Percentiles rank a stretch among this genome's conserved stretches.
phyloP scores from a whole-genome alignment of 2,113 vertebrate genomes.

The Deroptyus accipitrinus region DNA sequence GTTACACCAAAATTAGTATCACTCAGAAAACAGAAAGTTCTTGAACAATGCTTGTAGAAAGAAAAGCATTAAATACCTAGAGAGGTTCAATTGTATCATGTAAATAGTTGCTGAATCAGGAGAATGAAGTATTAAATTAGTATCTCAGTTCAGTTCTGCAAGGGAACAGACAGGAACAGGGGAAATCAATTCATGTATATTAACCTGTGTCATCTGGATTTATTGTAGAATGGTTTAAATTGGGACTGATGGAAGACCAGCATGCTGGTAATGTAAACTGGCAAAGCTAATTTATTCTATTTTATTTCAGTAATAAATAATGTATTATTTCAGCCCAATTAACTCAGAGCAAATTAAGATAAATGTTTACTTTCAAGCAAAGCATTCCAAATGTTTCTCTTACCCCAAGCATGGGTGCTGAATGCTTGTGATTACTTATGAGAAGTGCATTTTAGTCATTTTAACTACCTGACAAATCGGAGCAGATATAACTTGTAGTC shows the following conservation, averaged over 20 bases:
- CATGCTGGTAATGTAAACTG: slow-evolving; percentile 12
- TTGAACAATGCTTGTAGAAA: slow-evolving; percentile 1
- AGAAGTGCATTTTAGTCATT: slow-evolving; percentile 20
- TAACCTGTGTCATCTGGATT: slow-evolving; percentile 45
- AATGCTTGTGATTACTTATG: slow-evolving; percentile 21
- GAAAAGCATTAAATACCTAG: neutral
- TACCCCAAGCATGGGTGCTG: slow-evolving; percentile 6
- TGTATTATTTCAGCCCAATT: slow-evolving; percentile 57
- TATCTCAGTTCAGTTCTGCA: slow-evolving; percentile 25
- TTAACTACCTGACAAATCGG: neutral
- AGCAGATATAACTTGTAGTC: neutral
- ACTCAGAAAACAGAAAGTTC: neutral
- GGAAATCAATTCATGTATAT: slow-evolving; percentile 46
- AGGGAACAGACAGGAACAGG: slow-evolving; percentile 9
- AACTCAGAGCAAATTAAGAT: slow-evolving; percentile 58
- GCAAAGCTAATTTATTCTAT: slow-evolving; percentile 18
- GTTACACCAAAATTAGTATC: neutral
- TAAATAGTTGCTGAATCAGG: slow-evolving; percentile 48
- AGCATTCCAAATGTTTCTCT: slow-evolving; percentile 16
- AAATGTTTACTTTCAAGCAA: slow-evolving; percentile 40
- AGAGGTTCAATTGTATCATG: neutral
- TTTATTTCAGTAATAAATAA: slow-evolving; percentile 59
- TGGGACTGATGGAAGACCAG: slow-evolving; percentile 46
- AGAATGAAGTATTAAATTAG: slow-evolving; percentile 55
- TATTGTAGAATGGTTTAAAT: slow-evolving; percentile 43